Evolutionary conservation across 2,113 vertebrate species (phyloP), one percentile per base, ranked within the genome.

Genomic region (Microcebus murinus): DNA sequence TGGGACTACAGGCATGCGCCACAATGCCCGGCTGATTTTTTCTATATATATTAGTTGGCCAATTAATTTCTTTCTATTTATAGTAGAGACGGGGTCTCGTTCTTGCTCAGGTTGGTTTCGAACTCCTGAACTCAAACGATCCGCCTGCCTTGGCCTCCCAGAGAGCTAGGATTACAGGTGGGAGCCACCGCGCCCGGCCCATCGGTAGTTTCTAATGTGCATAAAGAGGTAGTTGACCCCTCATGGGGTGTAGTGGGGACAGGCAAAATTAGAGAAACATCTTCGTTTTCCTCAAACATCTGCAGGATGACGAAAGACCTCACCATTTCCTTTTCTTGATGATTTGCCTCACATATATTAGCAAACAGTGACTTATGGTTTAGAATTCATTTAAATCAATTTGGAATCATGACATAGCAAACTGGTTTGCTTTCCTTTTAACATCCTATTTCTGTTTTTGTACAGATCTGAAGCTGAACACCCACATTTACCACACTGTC

Each of bases 341-440:
- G 15, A 71, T 80, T 90, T 92, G 83, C 48, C 25, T 95, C 45
- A 34, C 31, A 89, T 42, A 50, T 61, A 15, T 48, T 85, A 61
- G n/a, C 31, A 50, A 57, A 79, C 34, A 73, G 48, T 8, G 14
- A 70, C 74, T 87, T 68, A n/a, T 55, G 61, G 20, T 70, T 95
- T 91, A 55, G 50, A 92, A 92, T 68, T 90, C 17, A 61, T 65
- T 81, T 91, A 59, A 81, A 61, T 94, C 14, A 15, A 34, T 68
- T 87, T 85, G 34, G 34, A 94, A 50, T 88, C 73, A 80, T 59
- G 45, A 71, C 20, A 18, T 86, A 73, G 50, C 50, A 85, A 74
- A 67, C 55, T 67, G 87, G 34, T 55, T 71, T 96, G 36, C 31
- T 92, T 97, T 93, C 82, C 84, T 50, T 94, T 87, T 52, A 61